Base-by-base conservation (phyloP, 2,888 invertebrate species). In the Galeopsomyia nigrocyanea region DNA sequence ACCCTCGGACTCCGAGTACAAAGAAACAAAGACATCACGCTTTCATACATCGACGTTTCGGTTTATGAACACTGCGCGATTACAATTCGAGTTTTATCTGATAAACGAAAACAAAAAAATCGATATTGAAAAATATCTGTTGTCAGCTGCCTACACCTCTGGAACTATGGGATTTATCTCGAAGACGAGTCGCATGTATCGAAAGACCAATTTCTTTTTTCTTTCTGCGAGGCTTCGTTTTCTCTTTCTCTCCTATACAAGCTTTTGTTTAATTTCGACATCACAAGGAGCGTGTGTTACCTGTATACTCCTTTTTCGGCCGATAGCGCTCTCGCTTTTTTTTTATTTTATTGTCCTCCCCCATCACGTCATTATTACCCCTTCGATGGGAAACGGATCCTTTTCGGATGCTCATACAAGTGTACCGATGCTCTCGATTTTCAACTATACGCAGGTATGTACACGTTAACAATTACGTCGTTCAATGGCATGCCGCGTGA, bases 201-300 rank as follows among this genome's bases (percentile, higher is more conserved):
- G 39, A 3, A 2, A 2, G 39, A 39, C 39, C 39, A 10, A 39
- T 3, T 5, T 26, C 26, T 39, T 7, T 3, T 39, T 39, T 39
- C 39, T 13, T 39, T 39, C 13, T 10, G 13, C 39, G 39, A 39
- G 39, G 39, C 46, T n/a, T n/a, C 31, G 19, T 58, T 58, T 26
- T 53, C 46, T 68, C 26, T 39, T 55, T 57, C 50, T 21, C 31
- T 13, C 9, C 60, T 17, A 19, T 46, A 9, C n/a, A 14, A 58
- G 31, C 55, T 65, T 39, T 64, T 71, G 65, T 71, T 53, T 60
- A 64, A 61, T 65, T 55, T 61, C 60, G 55, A 7, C 19, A 60
- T 61, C 61, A 5, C 26, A 55, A 58, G 17, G 50, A 47, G 39
- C 22, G 55, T 14, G 3, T 26, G 47, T 9, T 57, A 39, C 58